Conservation (phyloP, 2,113 vertebrate species). For the Aramus guarauna region DNA sequence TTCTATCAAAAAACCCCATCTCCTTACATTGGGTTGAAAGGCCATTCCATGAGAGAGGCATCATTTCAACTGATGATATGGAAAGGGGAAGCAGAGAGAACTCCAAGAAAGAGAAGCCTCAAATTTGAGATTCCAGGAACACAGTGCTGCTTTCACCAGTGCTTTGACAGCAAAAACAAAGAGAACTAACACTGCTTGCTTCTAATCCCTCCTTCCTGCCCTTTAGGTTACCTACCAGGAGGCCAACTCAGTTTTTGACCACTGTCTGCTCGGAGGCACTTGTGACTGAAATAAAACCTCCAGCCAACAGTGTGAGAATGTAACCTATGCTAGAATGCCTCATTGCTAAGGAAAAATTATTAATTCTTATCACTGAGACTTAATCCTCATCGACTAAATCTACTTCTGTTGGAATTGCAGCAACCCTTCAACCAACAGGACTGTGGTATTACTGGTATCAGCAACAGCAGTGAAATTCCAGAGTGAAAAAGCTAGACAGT, state of each 20-base stretch:
- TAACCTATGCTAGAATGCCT: background rate
- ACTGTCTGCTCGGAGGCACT: background rate
- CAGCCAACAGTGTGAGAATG: accelerated
- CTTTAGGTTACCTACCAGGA: background rate
- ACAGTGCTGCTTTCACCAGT: background rate
- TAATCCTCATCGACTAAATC: background rate
- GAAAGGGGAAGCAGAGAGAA: background rate
- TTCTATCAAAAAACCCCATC: background rate
- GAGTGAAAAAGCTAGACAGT: background rate
- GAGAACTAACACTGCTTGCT: background rate
- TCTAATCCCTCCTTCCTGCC: background rate
- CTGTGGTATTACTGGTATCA: accelerated
- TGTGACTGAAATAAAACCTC: background rate
- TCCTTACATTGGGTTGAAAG: background rate
- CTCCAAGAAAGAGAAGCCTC: background rate
- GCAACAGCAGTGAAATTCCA: background rate
- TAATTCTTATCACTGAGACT: background rate
- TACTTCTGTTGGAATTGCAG: background rate
- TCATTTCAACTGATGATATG: background rate
- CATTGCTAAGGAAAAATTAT: background rate
- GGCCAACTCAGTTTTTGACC: background rate
- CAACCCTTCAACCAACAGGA: background rate
- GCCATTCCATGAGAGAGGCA: background rate
- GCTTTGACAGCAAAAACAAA: background rate
- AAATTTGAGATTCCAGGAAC: background rate